Evolutionary conservation across 1,140 invertebrate genomes (phyloP).

Genomic region (Grapholita molesta): DNA sequence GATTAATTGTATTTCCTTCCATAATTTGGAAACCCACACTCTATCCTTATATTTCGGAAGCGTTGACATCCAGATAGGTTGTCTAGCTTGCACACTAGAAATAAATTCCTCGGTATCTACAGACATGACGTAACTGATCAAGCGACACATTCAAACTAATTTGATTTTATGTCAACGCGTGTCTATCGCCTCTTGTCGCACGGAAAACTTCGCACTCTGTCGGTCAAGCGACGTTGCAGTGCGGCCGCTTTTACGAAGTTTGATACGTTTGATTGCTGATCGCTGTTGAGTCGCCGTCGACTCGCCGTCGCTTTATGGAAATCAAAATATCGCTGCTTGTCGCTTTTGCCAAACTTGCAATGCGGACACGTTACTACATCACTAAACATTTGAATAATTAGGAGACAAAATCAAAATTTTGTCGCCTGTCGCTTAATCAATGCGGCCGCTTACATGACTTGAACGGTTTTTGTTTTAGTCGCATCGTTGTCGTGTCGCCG

Average conservation of each 20-base stretch:
- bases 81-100: not conserved
- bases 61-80: not conserved
- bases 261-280: not conserved
- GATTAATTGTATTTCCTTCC: not conserved
- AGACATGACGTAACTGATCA: not conserved
- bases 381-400: not conserved
- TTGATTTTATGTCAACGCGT: too few relatives aligned
- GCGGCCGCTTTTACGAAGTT: not conserved
- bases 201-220: not conserved
- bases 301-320: not conserved
- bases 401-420: not conserved
- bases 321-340: not conserved
- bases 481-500: too few relatives aligned
- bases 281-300: not conserved
- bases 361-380: not conserved
- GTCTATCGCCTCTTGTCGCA: too few relatives aligned
- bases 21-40: not conserved
- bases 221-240: not conserved
- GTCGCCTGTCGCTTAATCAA: not conserved
- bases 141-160: not conserved
- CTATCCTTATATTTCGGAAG: not conserved
- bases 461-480: too few relatives aligned
- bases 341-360: too few relatives aligned
- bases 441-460: too few relatives aligned
- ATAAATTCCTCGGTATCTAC: not conserved